These are phyloP conservation scores for Chelonia mydas DNA, from an alignment of 2,797 vertebrate species.

Conservation along the genomic window DNA sequence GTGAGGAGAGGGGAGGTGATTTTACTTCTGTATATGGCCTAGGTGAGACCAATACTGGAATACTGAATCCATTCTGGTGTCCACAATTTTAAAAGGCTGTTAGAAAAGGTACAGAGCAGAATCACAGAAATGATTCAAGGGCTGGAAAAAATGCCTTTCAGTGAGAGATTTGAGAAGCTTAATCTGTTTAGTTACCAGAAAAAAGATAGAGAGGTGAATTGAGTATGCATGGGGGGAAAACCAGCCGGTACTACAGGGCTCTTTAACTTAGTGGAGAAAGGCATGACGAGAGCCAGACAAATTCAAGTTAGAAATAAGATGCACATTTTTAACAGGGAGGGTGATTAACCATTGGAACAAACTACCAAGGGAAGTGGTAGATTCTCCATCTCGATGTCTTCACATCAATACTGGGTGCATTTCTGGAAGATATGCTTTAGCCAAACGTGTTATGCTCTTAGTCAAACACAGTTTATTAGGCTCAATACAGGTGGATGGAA, in stretches of 20 bases:
- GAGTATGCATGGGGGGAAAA: constrained; percentile 65
- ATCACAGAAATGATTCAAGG: not conserved
- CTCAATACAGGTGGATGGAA: not conserved
- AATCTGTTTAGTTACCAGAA: constrained; percentile 59
- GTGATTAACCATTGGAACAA: constrained; percentile 7
- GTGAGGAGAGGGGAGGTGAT: not conserved
- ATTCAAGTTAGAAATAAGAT: not conserved
- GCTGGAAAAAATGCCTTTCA: not conserved
- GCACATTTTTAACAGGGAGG: not conserved
- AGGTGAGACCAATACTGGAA: not conserved
- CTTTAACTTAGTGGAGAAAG: constrained; percentile 58
- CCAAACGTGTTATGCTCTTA: not conserved
- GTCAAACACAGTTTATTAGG: rapidly evolving
- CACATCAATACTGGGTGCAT: not conserved
- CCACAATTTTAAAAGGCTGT: not conserved
- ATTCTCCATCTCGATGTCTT: not conserved
- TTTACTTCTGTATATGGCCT: not conserved
- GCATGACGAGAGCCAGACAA: constrained; percentile 36
- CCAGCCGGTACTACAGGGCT: constrained; percentile 41
- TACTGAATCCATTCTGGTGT: not conserved
- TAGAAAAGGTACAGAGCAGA: not conserved
- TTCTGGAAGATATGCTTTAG: not conserved
- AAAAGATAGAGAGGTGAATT: constrained; percentile 33
- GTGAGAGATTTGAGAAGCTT: constrained; percentile 51
- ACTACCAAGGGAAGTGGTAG: not conserved